Evolutionary conservation across 2,797 vertebrate genomes (phyloP), one percentile per base, ranked within the genome.

Genomic region (Gobio occitaniae): DNA sequence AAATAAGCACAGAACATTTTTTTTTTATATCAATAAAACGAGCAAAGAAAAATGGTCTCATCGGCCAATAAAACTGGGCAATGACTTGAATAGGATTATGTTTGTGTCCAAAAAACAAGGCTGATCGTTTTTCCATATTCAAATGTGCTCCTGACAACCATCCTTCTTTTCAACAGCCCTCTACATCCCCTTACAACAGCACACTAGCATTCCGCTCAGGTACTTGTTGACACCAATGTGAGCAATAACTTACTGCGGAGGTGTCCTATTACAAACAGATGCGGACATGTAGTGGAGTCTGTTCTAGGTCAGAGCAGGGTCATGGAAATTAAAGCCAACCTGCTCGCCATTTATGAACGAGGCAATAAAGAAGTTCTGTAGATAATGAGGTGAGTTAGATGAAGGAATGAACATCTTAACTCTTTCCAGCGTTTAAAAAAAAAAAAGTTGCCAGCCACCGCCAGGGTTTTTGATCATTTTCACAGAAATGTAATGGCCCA

Each of bases 261-360:
- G 63, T 38, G 56, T 65, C 66, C 41, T 70, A 75, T 87, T 85
- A 80, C 36, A 83, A 77, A 84, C 88, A 86, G 61, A 88, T 83
- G 85, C 29, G 52, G 38, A 7, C 63, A 74, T 44, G 70, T 36
- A 50, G 61, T 59, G 21, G 36, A 7, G 59, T 82, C 41, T 69
- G n/a, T 69, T 32, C 66, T 50, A 59, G 47, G 68, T 78, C 66
- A 66, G 36, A 41, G 52, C 54, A 54, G 25, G 56, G 70, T 76
- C 29, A 1, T 83, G 52, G 70, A 76, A 80, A 56, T 11, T 19
- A 82, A 86, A 78, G 47, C 12, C 19, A 21, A 50, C 47, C 21
- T 21, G 38, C 52, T 32, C 17, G 3, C 47, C 38, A 32, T 38
- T 48, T 68, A 41, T 70, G 8, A 54, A 48, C 69, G 7, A 54